Conservation (phyloP, 37 sponge, comb jelly and placozoan genomes). For the Spongia lamella region DNA sequence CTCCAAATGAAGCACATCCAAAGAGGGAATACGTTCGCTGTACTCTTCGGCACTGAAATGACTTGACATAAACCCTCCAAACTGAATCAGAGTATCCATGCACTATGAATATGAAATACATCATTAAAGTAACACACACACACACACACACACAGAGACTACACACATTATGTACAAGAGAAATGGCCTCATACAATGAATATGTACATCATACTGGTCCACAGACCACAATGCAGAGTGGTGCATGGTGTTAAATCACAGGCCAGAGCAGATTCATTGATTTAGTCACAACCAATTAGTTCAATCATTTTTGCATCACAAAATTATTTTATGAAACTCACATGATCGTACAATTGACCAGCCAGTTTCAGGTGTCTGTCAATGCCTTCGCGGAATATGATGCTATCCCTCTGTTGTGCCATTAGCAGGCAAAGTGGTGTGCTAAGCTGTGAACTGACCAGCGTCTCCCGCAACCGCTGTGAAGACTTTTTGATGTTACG, state of each 20-base stretch:
- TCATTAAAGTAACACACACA: neutral
- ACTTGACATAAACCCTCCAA: slow-evolving; percentile 88
- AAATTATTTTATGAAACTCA: too few species aligned
- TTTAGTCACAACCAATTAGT: neutral
- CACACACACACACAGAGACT: neutral
- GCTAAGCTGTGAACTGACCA: slow-evolving; percentile 82
- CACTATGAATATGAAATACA: slow-evolving; percentile 70
- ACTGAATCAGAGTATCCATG: slow-evolving; percentile 94
- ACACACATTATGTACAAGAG: neutral
- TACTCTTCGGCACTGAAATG: slow-evolving; percentile 86
- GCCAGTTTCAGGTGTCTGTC: slow-evolving; percentile 85
- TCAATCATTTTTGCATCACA: neutral
- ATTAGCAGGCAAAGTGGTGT: slow-evolving; percentile 89
- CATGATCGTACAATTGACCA: slow-evolving; percentile 83
- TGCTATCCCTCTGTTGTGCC: slow-evolving; percentile 91
- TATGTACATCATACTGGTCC: neutral
- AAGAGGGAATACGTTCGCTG: slow-evolving; percentile 58
- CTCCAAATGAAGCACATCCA: slow-evolving; percentile 67
- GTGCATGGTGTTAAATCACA: neutral
- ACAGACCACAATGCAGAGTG: neutral
- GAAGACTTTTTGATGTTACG: slow-evolving; percentile 94
- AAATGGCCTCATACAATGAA: neutral
- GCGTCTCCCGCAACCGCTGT: slow-evolving; percentile 86
- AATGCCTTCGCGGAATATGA: slow-evolving; percentile 70
- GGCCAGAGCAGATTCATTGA: neutral